Base-by-base conservation (phyloP, 1,140 invertebrate genomes). In the Aphidius gifuensis region DNA sequence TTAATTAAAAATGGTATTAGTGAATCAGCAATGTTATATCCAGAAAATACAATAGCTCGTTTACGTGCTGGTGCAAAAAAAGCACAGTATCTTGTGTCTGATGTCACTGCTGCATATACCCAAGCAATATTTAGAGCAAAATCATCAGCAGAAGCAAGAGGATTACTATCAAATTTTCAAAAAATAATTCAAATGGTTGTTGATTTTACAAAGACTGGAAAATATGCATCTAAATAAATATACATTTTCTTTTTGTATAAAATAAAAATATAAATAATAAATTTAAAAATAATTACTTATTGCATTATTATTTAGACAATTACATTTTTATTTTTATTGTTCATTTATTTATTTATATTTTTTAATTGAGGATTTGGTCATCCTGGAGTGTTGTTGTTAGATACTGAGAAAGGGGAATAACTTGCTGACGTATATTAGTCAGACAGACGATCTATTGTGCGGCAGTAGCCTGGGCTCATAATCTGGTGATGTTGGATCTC, bases 401-500 rank as follows among this genome's bases (percentile, higher is more conserved):
- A 32, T 1, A 32, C 23, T 32, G 23, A 32, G 23, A 32, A 32
- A 32, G 60, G 66, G 64, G 64, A 67, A 75, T 76, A 73, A 77
- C 69, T 68, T 62, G 69, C 70, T 77, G 74, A 73, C 71, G 75
- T 76, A 32, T 32, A 75, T 72, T 71, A 78, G 69, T 76, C 68
- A 71, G 71, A 66, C 70, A 72, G 72, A 76, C 75, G 71, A 78
- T 76, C 76, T 73, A 79, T 78, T 79, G 76, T 79, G 76, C 73
- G 68, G 68, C 68, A n/a, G 68, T 69, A 70, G 70, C 59, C 8
- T 46, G 75, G 71, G 74, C 69, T 78, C 76, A 79, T 79, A 79
- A 79, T 78, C 77, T 79, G 74, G 72, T 74, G 76, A 78, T 74
- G 77, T 76, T 78, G 74, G 72, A 78, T 79, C 76, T 76, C 73